Evolutionary conservation across 1,140 invertebrate genomes (phyloP), one percentile per base, ranked within the genome.

Genomic region (Drosophila santomea): DNA sequence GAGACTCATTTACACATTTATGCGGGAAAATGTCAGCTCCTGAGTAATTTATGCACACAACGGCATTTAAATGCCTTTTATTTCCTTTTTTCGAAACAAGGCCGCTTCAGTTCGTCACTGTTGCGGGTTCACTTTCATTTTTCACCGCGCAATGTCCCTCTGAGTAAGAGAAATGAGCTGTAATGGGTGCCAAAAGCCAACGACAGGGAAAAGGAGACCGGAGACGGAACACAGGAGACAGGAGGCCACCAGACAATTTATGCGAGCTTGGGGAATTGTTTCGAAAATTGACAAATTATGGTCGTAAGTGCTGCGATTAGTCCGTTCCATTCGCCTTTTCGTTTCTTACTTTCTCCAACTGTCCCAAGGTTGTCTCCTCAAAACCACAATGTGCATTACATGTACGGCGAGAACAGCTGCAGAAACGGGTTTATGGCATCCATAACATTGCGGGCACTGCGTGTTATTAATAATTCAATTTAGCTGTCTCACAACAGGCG

Each of bases 401-500:
- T 41, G 43, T 44, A 51, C 52, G 58, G 20, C 50, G 15, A n/a
- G 47, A 48, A 28, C 17, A 20, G 32, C 8, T 32, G 32, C 32
- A 17, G 48, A 69, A 58, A 17, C 48, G 25, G 36, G 59, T 25
- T 11, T 61, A 78, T 57, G 60, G 64, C 67, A 72, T 69, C 51
- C 52, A 15, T 20, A 54, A 14, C 61, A 36, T 41, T 67, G 39
- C 35, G 23, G 47, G 71, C 62, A 45, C 61, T 82, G 83, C 66
- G 83, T 88, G 72, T 89, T 89, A 88, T 89, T 83, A 88, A 88
- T 88, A 88, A 88, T 88, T 88, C 72, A 89, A 88, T 88, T 88
- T 88, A 63, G 63, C 39, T 39, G 63, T 78, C 56, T 81, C 69
- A 57, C 68, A 86, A 66, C 61, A 50, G 79, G 58, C 78, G 44